phyloP scores from a whole-genome alignment of 1,140 invertebrate species.

The Cydia strobilella region DNA sequence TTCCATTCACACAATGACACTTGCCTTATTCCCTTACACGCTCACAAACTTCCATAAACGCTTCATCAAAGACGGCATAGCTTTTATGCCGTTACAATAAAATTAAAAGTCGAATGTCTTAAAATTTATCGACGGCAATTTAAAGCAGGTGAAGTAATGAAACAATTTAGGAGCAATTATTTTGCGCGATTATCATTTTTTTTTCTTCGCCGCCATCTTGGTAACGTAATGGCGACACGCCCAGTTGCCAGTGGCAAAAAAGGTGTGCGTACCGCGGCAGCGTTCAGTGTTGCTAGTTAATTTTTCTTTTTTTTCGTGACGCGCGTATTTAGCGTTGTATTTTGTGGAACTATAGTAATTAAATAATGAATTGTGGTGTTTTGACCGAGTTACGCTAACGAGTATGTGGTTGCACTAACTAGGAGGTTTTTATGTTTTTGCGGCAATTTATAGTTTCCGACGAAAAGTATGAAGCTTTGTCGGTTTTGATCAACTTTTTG shows the following conservation, averaged over 20 bases:
- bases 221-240: constrained; percentile 49
- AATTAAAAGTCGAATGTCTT: constrained; percentile 1
- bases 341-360: constrained; percentile 26
- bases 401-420: constrained; percentile 5
- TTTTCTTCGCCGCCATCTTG: constrained; percentile 55
- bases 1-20: constrained; percentile 35
- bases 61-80: neutral
- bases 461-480: neutral
- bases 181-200: constrained; percentile 50
- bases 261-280: constrained; percentile 33
- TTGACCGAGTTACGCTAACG: constrained; percentile 15
- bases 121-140: constrained; percentile 22
- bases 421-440: constrained; percentile 7
- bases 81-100: constrained; percentile 17
- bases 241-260: constrained; percentile 44
- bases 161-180: constrained; percentile 60
- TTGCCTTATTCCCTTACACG: constrained; percentile 36
- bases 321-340: constrained; percentile 12
- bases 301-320: constrained; percentile 11
- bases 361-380: constrained; percentile 25
- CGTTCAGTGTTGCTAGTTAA: constrained; percentile 23
- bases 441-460: neutral
- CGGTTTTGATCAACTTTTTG: neutral
- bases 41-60: constrained; percentile 9
- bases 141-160: constrained; percentile 51